Percentiles rank a stretch among this genome's conserved stretches.
These are phyloP conservation scores for Oreohelix idahoensis DNA, from an alignment of 1,140 invertebrate genomes.

Conservation along the genomic window DNA sequence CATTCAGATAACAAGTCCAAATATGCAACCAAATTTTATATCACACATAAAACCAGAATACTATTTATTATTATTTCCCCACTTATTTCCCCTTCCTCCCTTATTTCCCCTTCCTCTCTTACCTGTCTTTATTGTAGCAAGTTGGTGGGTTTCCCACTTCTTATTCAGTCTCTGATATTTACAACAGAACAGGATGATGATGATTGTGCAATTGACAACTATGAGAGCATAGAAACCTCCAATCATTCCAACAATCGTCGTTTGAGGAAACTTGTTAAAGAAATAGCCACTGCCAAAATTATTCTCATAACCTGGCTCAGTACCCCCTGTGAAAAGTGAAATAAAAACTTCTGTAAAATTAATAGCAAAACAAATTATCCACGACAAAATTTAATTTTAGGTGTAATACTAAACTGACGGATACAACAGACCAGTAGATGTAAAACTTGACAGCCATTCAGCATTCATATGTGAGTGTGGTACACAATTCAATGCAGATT, in stretches of 20 bases:
- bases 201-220: conserved; percentile 44
- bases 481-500: no score
- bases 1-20: no score
- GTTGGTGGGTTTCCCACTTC: conserved; percentile 47
- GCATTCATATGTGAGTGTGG: no score
- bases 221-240: conserved; percentile 50
- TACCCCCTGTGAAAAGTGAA: conserved; percentile 42
- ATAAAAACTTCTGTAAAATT: not conserved
- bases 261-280: conserved; percentile 48
- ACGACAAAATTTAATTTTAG: not conserved
- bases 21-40: no score
- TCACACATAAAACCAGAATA: no score
- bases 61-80: no score
- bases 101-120: not conserved
- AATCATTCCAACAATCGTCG: conserved; percentile 53
- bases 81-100: no score
- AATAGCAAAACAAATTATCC: not conserved
- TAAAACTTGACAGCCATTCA: no score
- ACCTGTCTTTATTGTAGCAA: conserved; percentile 41
- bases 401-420: no score
- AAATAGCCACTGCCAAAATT: conserved; percentile 30
- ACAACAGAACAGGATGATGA: conserved; percentile 46
- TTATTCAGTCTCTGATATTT: conserved; percentile 48
- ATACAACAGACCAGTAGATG: no score
- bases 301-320: conserved; percentile 50